These are phyloP conservation scores for Pica pica DNA, from an alignment of 2,113 vertebrate species.

Conservation along the genomic window DNA sequence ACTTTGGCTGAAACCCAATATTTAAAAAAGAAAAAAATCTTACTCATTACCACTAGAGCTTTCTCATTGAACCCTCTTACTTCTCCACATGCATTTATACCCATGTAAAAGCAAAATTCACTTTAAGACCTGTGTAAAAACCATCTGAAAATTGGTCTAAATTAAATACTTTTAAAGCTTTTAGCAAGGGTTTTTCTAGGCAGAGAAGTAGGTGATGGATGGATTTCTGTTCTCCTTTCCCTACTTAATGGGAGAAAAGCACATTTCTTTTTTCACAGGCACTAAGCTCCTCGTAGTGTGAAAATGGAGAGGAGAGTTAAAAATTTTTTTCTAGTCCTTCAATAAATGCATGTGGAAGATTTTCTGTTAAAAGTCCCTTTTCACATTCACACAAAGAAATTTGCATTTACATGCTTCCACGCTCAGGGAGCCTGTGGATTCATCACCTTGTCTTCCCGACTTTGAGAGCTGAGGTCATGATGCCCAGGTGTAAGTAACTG, in stretches of 20 bases:
- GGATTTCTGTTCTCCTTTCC: not conserved
- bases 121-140: not conserved
- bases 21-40: not conserved
- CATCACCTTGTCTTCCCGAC: not conserved
- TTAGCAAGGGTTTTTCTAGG: not conserved
- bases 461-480: not conserved
- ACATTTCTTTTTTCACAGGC: not conserved
- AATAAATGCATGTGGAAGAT: not conserved
- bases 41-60: not conserved
- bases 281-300: not conserved
- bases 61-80: not conserved
- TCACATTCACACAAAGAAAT: slow-evolving; percentile 6
- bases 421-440: not conserved
- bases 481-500: not conserved
- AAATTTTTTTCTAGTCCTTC: not conserved
- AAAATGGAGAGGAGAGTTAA: not conserved
- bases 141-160: not conserved
- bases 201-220: not conserved
- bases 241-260: not conserved
- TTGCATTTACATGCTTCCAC: not conserved
- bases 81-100: not conserved
- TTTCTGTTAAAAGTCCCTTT: not conserved
- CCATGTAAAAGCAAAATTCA: not conserved
- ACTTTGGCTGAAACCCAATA: not conserved
- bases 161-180: not conserved